Base-by-base conservation (phyloP, 37 sponge, comb jelly and placozoan genomes). In the Cladorhizidae sp. region DNA sequence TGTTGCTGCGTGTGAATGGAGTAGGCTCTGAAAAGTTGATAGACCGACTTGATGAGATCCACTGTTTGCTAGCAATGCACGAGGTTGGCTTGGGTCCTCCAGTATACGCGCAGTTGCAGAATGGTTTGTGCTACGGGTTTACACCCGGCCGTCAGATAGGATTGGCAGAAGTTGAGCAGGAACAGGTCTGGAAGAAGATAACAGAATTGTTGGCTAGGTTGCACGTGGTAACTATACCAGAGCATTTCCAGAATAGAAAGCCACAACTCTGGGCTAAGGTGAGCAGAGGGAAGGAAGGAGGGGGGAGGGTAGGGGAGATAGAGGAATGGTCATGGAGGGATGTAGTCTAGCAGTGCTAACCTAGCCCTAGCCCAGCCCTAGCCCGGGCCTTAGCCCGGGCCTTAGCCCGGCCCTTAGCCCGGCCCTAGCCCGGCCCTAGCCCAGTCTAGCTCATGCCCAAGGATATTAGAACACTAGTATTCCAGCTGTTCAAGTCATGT, bases 1-100 rank as follows among this genome's bases (percentile, higher is more conserved):
- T 87, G 3, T 73, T 95, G 18, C 21, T 95, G 35, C 72, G 93
- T 11, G 43, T 92, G 15, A 84, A 95, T 54, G 95, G 95, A 1
- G 18, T 43, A 3, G 72, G 86, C 35, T 91, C 95, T 3, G 93
- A 92, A 35, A 33, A 32, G 17, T 72, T 95, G 31, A 72, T 95
- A 8, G 76, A 82, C 55, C 70, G 95, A 32, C 40, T 41, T 21
- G 63, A 38, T 18, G 95, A 95, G 71, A 62, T 89, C 0, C 8
- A 69, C 0, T 65, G 57, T 40, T 76, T 81, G 64, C 62, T 72
- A 33, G n/a, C 51, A 9, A 64, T 92, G 32, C 31, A 76, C 25
- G 29, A 55, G 5, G 45, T 31, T 26, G 80, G 80, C 5, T 74
- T 91, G 20, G 40, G 40, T 23, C 83, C 89, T 14, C 85, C 76